Base-by-base conservation (phyloP, 2,797 vertebrate species). In the Geotrypetes seraphini region DNA sequence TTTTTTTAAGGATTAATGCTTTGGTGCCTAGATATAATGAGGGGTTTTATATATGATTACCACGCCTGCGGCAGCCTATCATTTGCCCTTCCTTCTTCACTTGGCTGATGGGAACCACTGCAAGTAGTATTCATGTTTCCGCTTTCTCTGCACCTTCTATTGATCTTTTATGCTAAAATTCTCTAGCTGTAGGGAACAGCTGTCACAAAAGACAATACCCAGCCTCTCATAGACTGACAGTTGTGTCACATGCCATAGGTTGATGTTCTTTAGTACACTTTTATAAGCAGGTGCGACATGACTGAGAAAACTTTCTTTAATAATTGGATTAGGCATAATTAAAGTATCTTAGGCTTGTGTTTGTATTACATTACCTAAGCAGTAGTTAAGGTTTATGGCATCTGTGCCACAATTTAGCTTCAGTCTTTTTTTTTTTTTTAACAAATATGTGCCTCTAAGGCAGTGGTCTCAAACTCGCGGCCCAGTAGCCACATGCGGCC, bases 151-250 rank as follows among this genome's bases (percentile, higher is more conserved):
- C 26, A 15, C 36, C 43, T 26, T 47, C 32, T 10, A 11, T 28
- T 35, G 37, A 25, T 41, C 14, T 0, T 51, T 33, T 47, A 19
- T 36, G 49, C 37, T 38, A 3, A 53, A 49, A 35, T 31, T 34
- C 41, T 46, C 44, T 59, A 39, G 46, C 55, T 60, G 26, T 44
- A 50, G 55, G 57, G 35, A 48, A 47, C 44, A 53, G 56, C 50
- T 55, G 54, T 54, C 58, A 58, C 24, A 50, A 51, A 36, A 7
- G 24, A 14, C 47, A 31, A 42, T 45, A 38, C 47, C 62, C 57
- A 17, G 24, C 29, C 44, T 8, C 31, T 13, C 49, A 20, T 16
- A 53, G 49, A 46, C 37, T 48, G 56, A 24, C 39, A 33, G 39
- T 44, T 38, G 6, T 47, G 48, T 57, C 48, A 53, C 22, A 36